These are phyloP conservation scores for Seira sanloemensis DNA, from an alignment of 2,888 invertebrate genomes.

Conservation along the genomic window DNA sequence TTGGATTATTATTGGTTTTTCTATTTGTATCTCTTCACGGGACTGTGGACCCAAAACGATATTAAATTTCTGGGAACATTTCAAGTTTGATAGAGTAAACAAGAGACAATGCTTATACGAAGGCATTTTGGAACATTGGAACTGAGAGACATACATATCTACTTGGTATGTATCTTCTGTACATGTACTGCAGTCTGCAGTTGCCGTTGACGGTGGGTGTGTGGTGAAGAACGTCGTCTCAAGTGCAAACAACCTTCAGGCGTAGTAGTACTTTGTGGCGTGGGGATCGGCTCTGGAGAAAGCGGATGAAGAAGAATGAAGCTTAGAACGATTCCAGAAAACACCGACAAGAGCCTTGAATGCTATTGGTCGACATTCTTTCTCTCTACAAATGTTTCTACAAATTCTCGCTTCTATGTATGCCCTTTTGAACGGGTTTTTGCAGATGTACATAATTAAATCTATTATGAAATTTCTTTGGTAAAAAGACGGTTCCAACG, in stretches of 20 bases:
- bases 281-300: too few species aligned
- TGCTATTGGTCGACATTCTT: too few species aligned
- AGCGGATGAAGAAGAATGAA: not conserved
- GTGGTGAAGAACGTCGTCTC: not conserved
- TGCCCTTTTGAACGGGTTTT: too few species aligned
- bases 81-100: conserved; percentile 32
- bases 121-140: not conserved
- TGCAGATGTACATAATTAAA: too few species aligned
- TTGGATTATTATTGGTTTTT: conserved; percentile 28
- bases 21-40: conserved; percentile 15
- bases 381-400: too few species aligned
- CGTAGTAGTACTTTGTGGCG: not conserved
- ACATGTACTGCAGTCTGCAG: too few species aligned
- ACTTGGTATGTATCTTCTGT: not conserved
- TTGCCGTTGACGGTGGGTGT: too few species aligned
- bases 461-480: too few species aligned
- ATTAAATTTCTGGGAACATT: conserved; percentile 41
- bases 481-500: too few species aligned
- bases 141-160: not conserved
- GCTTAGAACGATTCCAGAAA: too few species aligned
- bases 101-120: conserved; percentile 23
- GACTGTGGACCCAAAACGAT: conserved; percentile 37
- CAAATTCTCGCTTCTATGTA: too few species aligned
- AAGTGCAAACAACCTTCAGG: not conserved
- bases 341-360: too few species aligned